Percentiles rank a stretch among this genome's conserved stretches.
phyloP scores from a whole-genome alignment of 2,888 invertebrate genomes.

The Amiota communis region DNA sequence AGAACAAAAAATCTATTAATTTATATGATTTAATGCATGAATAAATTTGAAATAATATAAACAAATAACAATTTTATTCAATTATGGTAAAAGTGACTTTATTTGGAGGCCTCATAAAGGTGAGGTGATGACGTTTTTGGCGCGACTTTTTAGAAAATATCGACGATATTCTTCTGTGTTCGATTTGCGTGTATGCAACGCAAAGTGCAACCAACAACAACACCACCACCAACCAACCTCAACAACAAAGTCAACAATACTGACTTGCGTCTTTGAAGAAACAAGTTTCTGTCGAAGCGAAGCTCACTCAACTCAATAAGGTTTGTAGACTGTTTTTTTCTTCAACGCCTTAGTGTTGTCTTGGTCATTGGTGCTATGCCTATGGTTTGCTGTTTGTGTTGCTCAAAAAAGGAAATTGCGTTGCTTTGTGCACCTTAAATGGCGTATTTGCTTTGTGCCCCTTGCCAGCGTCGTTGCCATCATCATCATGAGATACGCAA shows the following conservation, averaged over 20 bases:
- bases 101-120: not conserved
- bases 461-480: constrained; percentile 22
- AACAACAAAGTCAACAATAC: constrained; percentile 13
- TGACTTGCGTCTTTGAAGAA: not conserved
- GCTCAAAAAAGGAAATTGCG: constrained; percentile 63
- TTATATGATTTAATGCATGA: too few species aligned
- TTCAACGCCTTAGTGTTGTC: too few species aligned
- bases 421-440: constrained; percentile 55
- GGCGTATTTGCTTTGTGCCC: constrained; percentile 50
- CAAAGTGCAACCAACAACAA: constrained; percentile 43
- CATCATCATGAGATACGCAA: not conserved
- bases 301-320: not conserved
- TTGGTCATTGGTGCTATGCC: too few species aligned
- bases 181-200: constrained; percentile 4
- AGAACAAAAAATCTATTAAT: too few species aligned
- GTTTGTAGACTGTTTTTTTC: too few species aligned
- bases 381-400: constrained; percentile 2
- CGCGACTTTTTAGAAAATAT: too few species aligned
- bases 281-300: constrained; percentile 11
- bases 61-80: constrained; percentile 6
- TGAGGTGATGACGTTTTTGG: too few species aligned
- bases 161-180: too few species aligned
- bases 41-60: too few species aligned
- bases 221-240: constrained; percentile 1
- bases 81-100: constrained; percentile 21